Conservation (phyloP, 1,140 invertebrate genomes). For the Cardiocondyla obscurior region DNA sequence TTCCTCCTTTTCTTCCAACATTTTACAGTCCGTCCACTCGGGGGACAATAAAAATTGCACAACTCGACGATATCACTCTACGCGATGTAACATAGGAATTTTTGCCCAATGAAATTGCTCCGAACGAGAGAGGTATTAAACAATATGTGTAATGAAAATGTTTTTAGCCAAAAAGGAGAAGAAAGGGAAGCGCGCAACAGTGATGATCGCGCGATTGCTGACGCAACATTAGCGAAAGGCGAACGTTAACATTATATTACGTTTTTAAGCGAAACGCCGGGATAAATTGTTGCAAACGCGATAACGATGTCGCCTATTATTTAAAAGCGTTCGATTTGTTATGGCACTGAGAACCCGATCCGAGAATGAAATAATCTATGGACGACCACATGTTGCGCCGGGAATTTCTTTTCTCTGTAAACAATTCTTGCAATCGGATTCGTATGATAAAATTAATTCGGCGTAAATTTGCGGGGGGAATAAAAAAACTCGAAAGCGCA, state of each 20-base stretch:
- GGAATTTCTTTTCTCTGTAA: constrained; percentile 54
- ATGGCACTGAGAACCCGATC: constrained; percentile 36
- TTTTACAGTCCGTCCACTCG: constrained; percentile 60
- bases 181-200: not conserved
- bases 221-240: constrained; percentile 36
- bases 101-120: constrained; percentile 62
- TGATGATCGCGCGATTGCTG: constrained; percentile 4
- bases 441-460: constrained; percentile 38
- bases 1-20: constrained; percentile 56
- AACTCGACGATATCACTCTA: constrained; percentile 53
- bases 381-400: constrained; percentile 51
- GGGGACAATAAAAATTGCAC: constrained; percentile 65
- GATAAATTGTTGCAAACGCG: constrained; percentile 51
- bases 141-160: constrained; percentile 61
- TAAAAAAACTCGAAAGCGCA: constrained; percentile 4
- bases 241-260: constrained; percentile 38
- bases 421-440: constrained; percentile 45
- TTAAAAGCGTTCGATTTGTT: constrained; percentile 57
- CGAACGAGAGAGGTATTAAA: constrained; percentile 58
- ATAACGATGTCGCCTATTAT: constrained; percentile 55
- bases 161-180: constrained; percentile 5
- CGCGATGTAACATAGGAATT: constrained; percentile 56
- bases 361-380: constrained; percentile 48
- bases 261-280: constrained; percentile 32
- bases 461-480: too few relatives aligned